Evolutionary conservation across 2,888 invertebrate species (phyloP).

Genomic region (Drosophila niveifrons): DNA sequence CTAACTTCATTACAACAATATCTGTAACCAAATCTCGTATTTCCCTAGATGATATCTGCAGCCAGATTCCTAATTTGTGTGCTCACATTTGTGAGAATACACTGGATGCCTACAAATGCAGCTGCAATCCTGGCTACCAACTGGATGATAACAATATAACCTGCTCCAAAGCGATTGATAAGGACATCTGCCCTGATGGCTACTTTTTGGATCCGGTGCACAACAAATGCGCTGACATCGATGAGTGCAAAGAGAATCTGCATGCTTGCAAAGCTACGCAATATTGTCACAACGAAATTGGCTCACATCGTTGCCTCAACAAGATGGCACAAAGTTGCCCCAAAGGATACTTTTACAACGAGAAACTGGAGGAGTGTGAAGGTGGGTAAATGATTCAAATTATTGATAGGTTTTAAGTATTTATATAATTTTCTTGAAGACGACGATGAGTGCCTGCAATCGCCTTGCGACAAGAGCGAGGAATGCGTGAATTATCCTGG

Average conservation of each 20-base stretch:
- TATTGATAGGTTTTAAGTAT: no score
- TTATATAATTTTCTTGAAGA: slow-evolving; percentile 86
- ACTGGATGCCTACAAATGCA: slow-evolving; percentile 87
- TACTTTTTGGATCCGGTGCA: slow-evolving; percentile 84
- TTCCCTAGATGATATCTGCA: slow-evolving; percentile 86
- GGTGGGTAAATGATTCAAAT: slow-evolving; percentile 84
- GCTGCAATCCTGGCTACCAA: slow-evolving; percentile 86
- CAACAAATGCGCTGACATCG: slow-evolving; percentile 87
- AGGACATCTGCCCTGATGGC: slow-evolving; percentile 84
- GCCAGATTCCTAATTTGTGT: slow-evolving; percentile 86
- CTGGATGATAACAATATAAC: slow-evolving; percentile 86
- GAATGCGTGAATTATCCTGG: slow-evolving; percentile 92
- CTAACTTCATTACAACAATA: no score
- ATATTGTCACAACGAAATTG: slow-evolving; percentile 89
- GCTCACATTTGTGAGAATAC: slow-evolving; percentile 87
- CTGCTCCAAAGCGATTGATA: slow-evolving; percentile 77
- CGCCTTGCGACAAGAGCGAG: slow-evolving; percentile 87
- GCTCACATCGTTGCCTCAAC: slow-evolving; percentile 88
- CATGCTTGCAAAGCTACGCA: slow-evolving; percentile 88
- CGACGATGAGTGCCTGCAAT: slow-evolving; percentile 91
- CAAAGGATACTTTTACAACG: slow-evolving; percentile 87
- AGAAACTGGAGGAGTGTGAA: slow-evolving; percentile 87
- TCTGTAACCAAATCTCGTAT: no score
- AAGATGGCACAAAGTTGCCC: slow-evolving; percentile 76
- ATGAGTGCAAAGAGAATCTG: slow-evolving; percentile 90